phyloP scores from a whole-genome alignment of 1,140 invertebrate genomes.

The Cardiocondyla obscurior region DNA sequence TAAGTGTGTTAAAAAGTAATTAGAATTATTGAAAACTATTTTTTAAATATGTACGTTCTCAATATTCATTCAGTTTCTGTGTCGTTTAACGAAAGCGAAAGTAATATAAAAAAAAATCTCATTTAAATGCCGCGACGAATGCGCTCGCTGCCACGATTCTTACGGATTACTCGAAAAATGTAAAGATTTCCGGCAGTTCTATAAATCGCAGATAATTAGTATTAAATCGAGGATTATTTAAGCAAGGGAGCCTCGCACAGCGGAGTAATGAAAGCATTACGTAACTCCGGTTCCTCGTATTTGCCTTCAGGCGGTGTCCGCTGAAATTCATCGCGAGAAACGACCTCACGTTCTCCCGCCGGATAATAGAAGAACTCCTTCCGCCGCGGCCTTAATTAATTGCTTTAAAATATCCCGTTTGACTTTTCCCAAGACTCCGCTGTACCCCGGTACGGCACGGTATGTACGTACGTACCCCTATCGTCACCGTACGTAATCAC shows the following conservation, averaged over 20 bases:
- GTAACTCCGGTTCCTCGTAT: constrained; percentile 48
- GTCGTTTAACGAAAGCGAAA: neutral
- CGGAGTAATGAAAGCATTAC: constrained; percentile 51
- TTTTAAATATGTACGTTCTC: neutral
- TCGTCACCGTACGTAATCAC: constrained; percentile 35
- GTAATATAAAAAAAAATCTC: neutral
- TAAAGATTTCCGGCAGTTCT: constrained; percentile 4
- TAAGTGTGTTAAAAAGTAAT: neutral
- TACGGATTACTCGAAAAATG: neutral
- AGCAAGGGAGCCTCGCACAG: constrained; percentile 29
- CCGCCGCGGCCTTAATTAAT: constrained; percentile 51
- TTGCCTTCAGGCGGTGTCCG: constrained; percentile 54
- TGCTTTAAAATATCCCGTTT: constrained; percentile 51
- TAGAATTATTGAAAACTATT: neutral
- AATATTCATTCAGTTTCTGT: neutral
- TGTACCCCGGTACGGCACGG: neutral
- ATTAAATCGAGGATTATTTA: constrained; percentile 55
- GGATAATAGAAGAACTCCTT: constrained; percentile 58
- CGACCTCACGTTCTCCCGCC: constrained; percentile 39
- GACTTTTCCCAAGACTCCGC: constrained; percentile 48
- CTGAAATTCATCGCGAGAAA: constrained; percentile 58
- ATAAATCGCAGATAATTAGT: constrained; percentile 49
- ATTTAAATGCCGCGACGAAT: neutral
- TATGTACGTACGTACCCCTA: constrained; percentile 1
- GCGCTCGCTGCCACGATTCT: neutral